Base-by-base conservation (phyloP, 1,140 invertebrate genomes). In the Bombus superbus region DNA sequence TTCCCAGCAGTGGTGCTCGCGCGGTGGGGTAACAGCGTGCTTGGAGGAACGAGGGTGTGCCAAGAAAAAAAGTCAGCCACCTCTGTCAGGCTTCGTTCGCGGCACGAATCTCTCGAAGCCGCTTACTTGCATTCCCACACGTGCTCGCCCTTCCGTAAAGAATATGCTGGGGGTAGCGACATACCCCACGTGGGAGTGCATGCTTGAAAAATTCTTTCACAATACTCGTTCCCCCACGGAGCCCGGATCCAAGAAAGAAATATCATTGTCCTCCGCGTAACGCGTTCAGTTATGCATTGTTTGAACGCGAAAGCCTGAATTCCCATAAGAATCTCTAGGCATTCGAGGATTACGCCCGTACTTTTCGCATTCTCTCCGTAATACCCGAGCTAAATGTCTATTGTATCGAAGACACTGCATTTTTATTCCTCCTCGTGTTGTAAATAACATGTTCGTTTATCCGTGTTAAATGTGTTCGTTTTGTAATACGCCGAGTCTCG, bases 121-220 rank as follows among this genome's bases (percentile, higher is more conserved):
- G 85, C 88, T 86, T 87, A 77, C 86, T 72, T 76, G 75, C 86
- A 91, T 91, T 90, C 86, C 85, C 88, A 91, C 89, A 92, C 85
- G 74, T 72, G 76, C 80, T 86, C 83, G 81, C 78, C 86, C 86
- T 74, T 83, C 74, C 80, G 42, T 53, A 32, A 28, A 28, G 86
- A 66, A 78, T 72, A 88, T 59, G 77, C 77, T 68, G 73, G 83
- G 66, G 83, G 89, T 85, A 81, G 75, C 66, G 59, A 68, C 71
- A 62, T 85, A 86, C 81, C 85, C 91, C 86, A 90, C 87, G 86
- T 89, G 87, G 84, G 90, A 91, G 88, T 88, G 77, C 68, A 88
- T 85, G 86, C 85, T 90, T 90, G 76, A 88, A 90, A 90, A 85
- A 83, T 90, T 81, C 72, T 76, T 76, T 82, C 74, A 86, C 83